Base-by-base conservation (phyloP, 2,888 invertebrate species). In the Petrophora chlorosata region DNA sequence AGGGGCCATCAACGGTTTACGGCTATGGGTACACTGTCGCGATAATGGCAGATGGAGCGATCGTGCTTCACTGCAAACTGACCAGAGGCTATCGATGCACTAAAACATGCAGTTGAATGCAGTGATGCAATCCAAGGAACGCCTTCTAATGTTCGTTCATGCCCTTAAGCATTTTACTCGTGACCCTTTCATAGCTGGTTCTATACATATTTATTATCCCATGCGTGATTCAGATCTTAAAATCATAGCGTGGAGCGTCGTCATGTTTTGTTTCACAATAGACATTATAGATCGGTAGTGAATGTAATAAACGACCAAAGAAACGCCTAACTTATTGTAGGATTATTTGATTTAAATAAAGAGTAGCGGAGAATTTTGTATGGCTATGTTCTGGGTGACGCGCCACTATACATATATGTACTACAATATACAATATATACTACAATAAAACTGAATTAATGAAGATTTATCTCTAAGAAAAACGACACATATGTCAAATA, bases 1-100 rank as follows among this genome's bases (percentile, higher is more conserved):
- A 73, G 51, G 46, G 43, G 61, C 54, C 62, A 57, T 62, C 56
- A 62, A 49, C 62, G 53, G 63, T 79, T 76, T 75, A 73, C 73
- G 71, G 69, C 67, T 69, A 63, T 67, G 56, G 56, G 64, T 63
- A 67, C 69, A 44, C 42, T 59, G 54, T 57, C 58, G 58, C 43
- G 53, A 44, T 62, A 45, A 51, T 49, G 48, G 28, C 41, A 48
- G 45, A 48, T 3, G 12, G 29, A 46, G 15, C 9, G 28, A 10
- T 15, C 40, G 25, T 54, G 51, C 45, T 38, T 22, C 25, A 23
- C 43, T 49, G 51, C n/a, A 50, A 59, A 47, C 36, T 41, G 40
- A 25, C 42, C 52, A 48, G 13, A 36, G 49, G 38, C 49, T 40
- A 43, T 56, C 34, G 22, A 9, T 50, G 52, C 42, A 47, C 43